Evolutionary conservation across 2,888 invertebrate species (phyloP).

Genomic region (Linhomoeus sp.): DNA sequence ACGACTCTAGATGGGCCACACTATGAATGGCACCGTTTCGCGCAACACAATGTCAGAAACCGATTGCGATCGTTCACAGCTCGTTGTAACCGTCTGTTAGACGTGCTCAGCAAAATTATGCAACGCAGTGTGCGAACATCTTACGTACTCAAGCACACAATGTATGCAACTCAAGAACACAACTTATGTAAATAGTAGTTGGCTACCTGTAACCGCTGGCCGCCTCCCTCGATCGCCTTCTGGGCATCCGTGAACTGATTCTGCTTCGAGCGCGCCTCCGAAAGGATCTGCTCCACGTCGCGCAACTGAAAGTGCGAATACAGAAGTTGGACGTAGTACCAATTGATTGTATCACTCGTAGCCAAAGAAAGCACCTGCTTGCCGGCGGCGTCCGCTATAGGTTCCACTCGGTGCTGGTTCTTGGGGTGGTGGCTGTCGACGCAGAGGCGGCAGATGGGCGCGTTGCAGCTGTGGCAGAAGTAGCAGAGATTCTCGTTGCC

Average conservation of each 20-base stretch:
- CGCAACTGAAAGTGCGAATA: slow-evolving; percentile 51
- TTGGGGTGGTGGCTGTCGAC: slow-evolving; percentile 62
- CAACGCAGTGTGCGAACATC: no score
- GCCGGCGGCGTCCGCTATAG: slow-evolving; percentile 44
- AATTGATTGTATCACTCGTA: no score
- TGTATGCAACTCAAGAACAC: no score
- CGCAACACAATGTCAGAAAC: no score
- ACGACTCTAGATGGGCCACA: no score
- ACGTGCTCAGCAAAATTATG: no score
- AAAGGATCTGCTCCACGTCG: slow-evolving; percentile 52
- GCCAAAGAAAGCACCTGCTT: slow-evolving; percentile 1
- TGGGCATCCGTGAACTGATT: slow-evolving; percentile 49
- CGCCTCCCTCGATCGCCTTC: slow-evolving; percentile 63
- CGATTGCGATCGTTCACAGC: no score
- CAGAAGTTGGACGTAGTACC: no score
- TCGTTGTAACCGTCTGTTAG: no score
- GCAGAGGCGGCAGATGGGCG: slow-evolving; percentile 86
- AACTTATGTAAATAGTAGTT: no score
- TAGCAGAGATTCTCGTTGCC: slow-evolving; percentile 74
- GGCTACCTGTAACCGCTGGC: slow-evolving; percentile 8
- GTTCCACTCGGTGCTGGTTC: slow-evolving; percentile 61
- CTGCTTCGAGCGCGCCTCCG: slow-evolving; percentile 67
- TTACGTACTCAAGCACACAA: no score
- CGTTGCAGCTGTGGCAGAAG: slow-evolving; percentile 77
- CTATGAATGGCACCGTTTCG: no score